Evolutionary conservation across 1,140 invertebrate genomes (phyloP).

Genomic region (Macrobrachium nipponense): DNA sequence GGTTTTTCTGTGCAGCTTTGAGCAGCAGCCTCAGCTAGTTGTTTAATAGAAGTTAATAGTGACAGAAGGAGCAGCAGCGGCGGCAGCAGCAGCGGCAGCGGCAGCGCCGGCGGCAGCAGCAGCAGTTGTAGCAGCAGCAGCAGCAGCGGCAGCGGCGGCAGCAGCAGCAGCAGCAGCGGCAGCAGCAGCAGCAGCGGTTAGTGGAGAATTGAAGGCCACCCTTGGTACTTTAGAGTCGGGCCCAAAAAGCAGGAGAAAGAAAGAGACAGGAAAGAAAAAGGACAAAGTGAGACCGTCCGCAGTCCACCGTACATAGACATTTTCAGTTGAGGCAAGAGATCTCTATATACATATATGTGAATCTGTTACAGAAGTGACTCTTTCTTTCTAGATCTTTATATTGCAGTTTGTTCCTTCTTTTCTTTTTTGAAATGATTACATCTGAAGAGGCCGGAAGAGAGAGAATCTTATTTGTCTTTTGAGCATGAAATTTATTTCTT

Average conservation of each 20-base stretch:
- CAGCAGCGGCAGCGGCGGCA: constrained; percentile 7
- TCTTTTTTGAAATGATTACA: no score
- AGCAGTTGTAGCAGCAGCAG: background rate
- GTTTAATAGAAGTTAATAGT: constrained; percentile 18
- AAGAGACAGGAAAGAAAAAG: constrained; percentile 54
- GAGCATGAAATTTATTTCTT: background rate
- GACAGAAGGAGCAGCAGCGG: constrained; percentile 3
- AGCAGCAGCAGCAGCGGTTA: constrained; percentile 22
- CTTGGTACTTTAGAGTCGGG: constrained; percentile 43
- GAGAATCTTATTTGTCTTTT: no score
- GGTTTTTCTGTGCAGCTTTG: no score
- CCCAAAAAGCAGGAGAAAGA: constrained; percentile 26
- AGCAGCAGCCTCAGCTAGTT: constrained; percentile 5
- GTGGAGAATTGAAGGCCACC: constrained; percentile 32
- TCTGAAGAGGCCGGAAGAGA: no score
- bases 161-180: constrained; percentile 1
- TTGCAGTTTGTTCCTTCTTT: no score
- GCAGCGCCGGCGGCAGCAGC: background rate
- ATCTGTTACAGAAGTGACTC: background rate
- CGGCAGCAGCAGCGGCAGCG: constrained; percentile 15
- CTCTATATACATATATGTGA: background rate
- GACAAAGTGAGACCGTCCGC: constrained; percentile 4
- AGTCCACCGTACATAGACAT: constrained; percentile 52
- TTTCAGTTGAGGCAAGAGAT: constrained; percentile 34
- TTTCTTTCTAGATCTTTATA: background rate